These are phyloP conservation scores for Eurytoma adleriae DNA, from an alignment of 2,888 invertebrate genomes.

Conservation along the genomic window DNA sequence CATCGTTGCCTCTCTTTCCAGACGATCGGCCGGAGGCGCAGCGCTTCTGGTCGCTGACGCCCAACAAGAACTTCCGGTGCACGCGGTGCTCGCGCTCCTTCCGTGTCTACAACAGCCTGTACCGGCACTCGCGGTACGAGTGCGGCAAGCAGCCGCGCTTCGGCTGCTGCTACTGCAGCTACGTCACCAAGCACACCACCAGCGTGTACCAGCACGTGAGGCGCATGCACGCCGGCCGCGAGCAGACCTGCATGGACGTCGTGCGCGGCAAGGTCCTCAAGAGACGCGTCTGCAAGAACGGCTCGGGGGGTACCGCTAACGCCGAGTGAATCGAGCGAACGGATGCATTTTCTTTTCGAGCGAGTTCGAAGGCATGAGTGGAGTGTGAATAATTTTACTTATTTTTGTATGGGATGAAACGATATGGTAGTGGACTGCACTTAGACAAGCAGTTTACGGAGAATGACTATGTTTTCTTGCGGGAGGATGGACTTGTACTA, in stretches of 20 bases:
- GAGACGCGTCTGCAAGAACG: slow-evolving; percentile 23
- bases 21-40: background rate
- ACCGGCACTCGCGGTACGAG: slow-evolving; percentile 60
- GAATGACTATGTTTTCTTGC: background rate
- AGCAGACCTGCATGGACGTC: slow-evolving; percentile 41
- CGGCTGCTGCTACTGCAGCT: slow-evolving; percentile 61
- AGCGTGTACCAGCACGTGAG: slow-evolving; percentile 61
- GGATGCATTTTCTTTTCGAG: background rate
- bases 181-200: slow-evolving; percentile 60
- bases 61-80: slow-evolving; percentile 58
- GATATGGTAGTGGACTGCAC: too few relatives aligned
- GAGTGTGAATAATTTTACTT: background rate
- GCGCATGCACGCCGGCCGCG: slow-evolving; percentile 44
- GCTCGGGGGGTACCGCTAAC: background rate
- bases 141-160: slow-evolving; percentile 60
- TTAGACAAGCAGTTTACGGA: background rate
- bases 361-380: background rate
- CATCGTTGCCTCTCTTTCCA: background rate
- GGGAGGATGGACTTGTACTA: background rate
- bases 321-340: background rate
- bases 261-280: slow-evolving; percentile 32
- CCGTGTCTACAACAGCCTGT: slow-evolving; percentile 50
- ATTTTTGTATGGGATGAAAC: background rate
- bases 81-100: slow-evolving; percentile 66
- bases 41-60: slow-evolving; percentile 34